Evolutionary conservation across 2,113 vertebrate genomes (phyloP), one percentile per base, ranked within the genome.

Genomic region (Bujurquina vittata): DNA sequence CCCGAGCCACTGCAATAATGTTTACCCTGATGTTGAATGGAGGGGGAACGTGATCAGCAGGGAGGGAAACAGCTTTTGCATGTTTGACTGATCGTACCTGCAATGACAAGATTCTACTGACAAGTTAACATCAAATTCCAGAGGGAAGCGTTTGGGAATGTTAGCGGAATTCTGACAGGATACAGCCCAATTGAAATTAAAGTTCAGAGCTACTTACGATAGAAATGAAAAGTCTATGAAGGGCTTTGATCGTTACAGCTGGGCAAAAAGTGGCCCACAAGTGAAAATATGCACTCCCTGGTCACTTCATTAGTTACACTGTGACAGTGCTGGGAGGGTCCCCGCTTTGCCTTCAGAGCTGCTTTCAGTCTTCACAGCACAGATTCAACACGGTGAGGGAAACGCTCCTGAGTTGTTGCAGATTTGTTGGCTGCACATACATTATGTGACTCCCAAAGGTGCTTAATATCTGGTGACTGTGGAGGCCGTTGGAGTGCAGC

Each of bases 21-120:
- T n/a, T n/a, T n/a, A n/a, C n/a, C n/a, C n/a, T n/a, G n/a, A 46
- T 6, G 18, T n/a, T 26, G 5, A 46, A 43, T 67, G 1, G 63
- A 18, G 46, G 14, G 46, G 46, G 2, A 8, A 3, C 11, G 46
- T 49, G 46, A 49, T 18, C 2, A 49, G 35, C 62, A 43, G 17
- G 9, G 43, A 65, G 4, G 22, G 26, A 26, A 67, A 0, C 3
- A 18, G 31, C 46, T 26, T 67, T 67, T 67, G 2, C 33, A 12
- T 61, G 1, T 1, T 17, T 43, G 22, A 3, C 37, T 26, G 40
- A 46, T 26, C 37, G 37, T 0, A 3, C 11, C 20, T 67, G 0
- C 23, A 4, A 26, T 46, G 62, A 2, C 8, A 10, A 46, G 37
- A 46, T 3, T 67, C 11, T 46, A 46, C 0, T 46, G 63, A 46